Base-by-base conservation (phyloP, 2,888 invertebrate genomes). In the Agapostemon virescens region DNA sequence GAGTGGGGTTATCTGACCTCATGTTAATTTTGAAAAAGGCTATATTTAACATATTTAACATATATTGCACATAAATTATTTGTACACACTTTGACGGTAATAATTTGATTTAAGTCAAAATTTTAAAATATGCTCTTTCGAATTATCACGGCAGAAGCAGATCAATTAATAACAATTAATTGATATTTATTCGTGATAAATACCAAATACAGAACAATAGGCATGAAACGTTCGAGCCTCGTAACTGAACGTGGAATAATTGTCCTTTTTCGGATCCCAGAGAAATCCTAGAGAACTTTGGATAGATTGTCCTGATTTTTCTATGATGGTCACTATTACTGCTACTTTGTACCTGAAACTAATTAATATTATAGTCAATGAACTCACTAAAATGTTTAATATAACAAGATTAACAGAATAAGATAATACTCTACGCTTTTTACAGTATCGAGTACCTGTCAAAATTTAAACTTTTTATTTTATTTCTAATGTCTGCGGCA, bases 251-350 rank as follows among this genome's bases (percentile, higher is more conserved):
- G 93, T 92, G 0, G 95, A 95, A 89, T 95, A 96, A 71, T 93
- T 93, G 88, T 96, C 96, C 70, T 94, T 93, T 63, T 95, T 94
- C 55, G 93, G 90, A 88, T 96, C 96, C 96, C 96, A 96, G 30
- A 96, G 92, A 90, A 96, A 96, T 77, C 95, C 94, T 86, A 95
- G 94, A 58, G 94, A 94, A 13, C 94, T 92, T 73, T 94, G 93
- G 63, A 96, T 92, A 74, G 95, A 95, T 90, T 96, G 96, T 82
- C 95, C 94, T 70, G 94, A 93, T 81, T 95, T 95, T 90, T 96
- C 96, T 17, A 95, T 95, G 75, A 96, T 95, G 33, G 94, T 94
- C 23, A 96, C 95, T 11, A 93, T 90, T 33, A 95, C 95, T 77
- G 96, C 92, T 69, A 96, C 93, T 90, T 95, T 95, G 90, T 95